Evolutionary conservation across 2,888 invertebrate genomes (phyloP), one percentile per base, ranked within the genome.

Genomic region (Pachliopta kotzebuea): DNA sequence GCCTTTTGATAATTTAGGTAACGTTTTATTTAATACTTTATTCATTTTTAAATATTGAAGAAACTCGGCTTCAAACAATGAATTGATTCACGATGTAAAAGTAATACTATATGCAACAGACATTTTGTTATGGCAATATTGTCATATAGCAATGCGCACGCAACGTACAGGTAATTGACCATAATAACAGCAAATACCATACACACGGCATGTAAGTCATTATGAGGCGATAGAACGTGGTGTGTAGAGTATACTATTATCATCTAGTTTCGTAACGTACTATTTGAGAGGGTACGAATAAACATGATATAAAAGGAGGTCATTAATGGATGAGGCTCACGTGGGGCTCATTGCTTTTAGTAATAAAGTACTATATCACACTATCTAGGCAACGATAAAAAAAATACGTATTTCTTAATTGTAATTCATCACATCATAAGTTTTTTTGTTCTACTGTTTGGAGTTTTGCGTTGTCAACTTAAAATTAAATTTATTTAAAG

Each of bases 161-260:
- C 37, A 56, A n/a, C 56, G 52, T n/a, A 20, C 20, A 8, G 37
- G 56, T 60, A 56, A 50, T 60, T 56, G 56, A 60, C 17, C 50
- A 23, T 42, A 55, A 29, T 59, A 31, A 55, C 11, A 0, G 9
- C 29, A 23, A 58, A 45, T 26, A n/a, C n/a, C n/a, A n/a, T n/a
- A 45, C 26, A 23, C 37, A 52, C 8, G 45, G 17, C 23, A 49
- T 42, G 18, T 20, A 8, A 17, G 49, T 26, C 11, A 24, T 20
- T 26, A 11, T 9, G 17, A 58, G 55, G 26, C 29, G 20, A 54
- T 42, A 21, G 37, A 37, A 45, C 52, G 29, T 53, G 63, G 60
- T 67, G 65, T 66, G 62, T 49, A 56, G 56, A 68, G 60, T 68
- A 61, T 64, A 64, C 66, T 65, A 65, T 67, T 53, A 67, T 70